phyloP scores from a whole-genome alignment of 2,113 vertebrate species.

The Mungos mungo region DNA sequence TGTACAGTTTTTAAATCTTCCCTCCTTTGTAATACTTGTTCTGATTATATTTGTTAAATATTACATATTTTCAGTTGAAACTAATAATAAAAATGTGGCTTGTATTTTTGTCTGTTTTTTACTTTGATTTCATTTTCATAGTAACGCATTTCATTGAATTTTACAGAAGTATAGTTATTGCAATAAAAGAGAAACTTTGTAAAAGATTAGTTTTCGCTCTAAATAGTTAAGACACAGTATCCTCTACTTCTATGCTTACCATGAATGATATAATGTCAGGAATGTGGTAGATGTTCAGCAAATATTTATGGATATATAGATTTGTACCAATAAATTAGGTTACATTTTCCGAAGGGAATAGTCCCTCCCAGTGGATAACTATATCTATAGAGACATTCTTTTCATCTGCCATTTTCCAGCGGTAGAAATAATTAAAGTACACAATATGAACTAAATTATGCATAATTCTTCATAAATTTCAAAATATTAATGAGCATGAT shows the following conservation, averaged over 20 bases:
- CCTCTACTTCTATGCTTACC: background rate
- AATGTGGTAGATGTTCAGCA: background rate
- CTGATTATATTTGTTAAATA: background rate
- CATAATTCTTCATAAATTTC: background rate
- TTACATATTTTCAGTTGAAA: background rate
- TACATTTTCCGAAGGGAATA: background rate
- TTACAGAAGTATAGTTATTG: background rate
- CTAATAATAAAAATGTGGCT: background rate
- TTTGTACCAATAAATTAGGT: background rate
- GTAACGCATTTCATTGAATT: background rate
- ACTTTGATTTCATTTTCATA: background rate
- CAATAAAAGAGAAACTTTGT: background rate
- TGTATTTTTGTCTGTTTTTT: background rate
- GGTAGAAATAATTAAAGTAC: background rate
- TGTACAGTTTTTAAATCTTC: background rate
- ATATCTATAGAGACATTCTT: background rate
- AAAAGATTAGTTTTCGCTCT: background rate
- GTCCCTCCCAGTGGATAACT: background rate
- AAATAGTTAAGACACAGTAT: background rate
- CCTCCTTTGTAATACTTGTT: background rate
- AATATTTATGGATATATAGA: background rate
- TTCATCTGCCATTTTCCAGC: background rate
- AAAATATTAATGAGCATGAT: background rate
- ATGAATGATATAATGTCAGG: background rate
- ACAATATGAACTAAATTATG: background rate